Percentiles rank a stretch among this genome's conserved stretches.
Conservation (phyloP, 2,113 vertebrate species). For the Lycaon pictus region DNA sequence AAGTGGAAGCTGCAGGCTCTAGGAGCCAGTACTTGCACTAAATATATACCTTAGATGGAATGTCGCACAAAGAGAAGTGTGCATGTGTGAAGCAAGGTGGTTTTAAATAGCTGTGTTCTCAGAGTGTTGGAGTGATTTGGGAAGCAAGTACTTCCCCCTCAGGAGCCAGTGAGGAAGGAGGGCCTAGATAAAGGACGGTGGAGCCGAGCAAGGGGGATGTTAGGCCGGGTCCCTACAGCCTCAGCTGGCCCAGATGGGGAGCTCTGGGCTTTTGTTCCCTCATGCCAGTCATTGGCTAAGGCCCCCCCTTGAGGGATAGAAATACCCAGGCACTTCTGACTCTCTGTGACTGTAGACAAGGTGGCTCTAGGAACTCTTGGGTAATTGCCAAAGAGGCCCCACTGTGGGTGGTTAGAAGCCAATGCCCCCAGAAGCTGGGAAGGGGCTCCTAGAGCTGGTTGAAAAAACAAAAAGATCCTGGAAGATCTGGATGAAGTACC, state of each 20-base stretch:
- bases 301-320: neutral
- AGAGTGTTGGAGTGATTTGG: neutral
- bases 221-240: neutral
- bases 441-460: neutral
- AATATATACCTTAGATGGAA: neutral
- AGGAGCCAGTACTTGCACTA: neutral
- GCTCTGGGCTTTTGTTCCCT: neutral
- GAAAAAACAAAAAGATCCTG: neutral
- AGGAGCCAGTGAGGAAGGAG: neutral
- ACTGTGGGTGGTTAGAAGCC: neutral
- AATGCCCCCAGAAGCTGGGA: neutral
- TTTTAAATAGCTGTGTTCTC: neutral
- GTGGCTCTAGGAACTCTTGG: neutral
- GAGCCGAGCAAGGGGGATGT: neutral
- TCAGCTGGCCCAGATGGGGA: neutral
- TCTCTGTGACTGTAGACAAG: neutral
- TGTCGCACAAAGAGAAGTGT: neutral
- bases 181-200: neutral
- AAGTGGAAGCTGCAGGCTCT: neutral
- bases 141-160: neutral
- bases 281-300: neutral
- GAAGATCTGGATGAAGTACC: neutral
- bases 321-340: neutral
- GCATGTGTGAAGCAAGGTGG: neutral
- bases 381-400: neutral